A percentile compares a stretch with the other conserved stretches of the same genome.
Evolutionary conservation across 1,140 invertebrate species (phyloP).

Genomic region (Hesperophylax magnus): DNA sequence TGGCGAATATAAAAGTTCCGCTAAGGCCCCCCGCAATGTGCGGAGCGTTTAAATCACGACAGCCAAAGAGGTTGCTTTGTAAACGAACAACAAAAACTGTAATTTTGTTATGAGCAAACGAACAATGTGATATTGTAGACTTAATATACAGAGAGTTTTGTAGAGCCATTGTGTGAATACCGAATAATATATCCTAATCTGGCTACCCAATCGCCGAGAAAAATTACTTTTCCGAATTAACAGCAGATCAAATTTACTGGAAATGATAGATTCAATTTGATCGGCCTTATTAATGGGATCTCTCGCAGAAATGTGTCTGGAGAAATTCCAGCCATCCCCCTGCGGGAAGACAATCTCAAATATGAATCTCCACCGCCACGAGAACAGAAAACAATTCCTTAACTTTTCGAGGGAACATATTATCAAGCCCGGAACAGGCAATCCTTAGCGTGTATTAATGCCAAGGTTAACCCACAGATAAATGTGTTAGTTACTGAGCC

Average conservation of each 20-base stretch:
- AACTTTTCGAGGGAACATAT: constrained; percentile 46
- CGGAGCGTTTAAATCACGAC: too few relatives aligned
- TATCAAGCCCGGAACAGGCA: constrained; percentile 27
- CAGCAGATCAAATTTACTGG: constrained; percentile 34
- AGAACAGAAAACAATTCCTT: constrained; percentile 37
- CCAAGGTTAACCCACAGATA: constrained; percentile 1
- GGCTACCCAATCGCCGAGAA: neutral
- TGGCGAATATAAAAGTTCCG: too few relatives aligned
- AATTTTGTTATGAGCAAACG: neutral
- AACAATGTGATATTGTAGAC: neutral
- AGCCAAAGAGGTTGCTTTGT: too few relatives aligned
- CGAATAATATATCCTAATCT: neutral
- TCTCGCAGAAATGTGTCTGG: constrained; percentile 4
- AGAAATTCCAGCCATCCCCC: constrained; percentile 5
- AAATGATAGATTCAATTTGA: constrained; percentile 32
- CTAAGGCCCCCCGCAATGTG: too few relatives aligned
- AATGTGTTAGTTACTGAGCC: constrained; percentile 33
- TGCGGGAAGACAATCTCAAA: constrained; percentile 10
- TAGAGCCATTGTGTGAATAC: neutral
- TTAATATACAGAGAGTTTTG: neutral
- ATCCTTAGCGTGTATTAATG: constrained; percentile 42
- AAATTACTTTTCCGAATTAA: constrained; percentile 23
- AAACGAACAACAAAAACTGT: neutral
- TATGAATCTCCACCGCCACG: constrained; percentile 37
- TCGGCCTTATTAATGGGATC: constrained; percentile 26